A percentile compares a stretch with the other conserved stretches of the same genome.
Evolutionary conservation across 2,888 invertebrate species (phyloP).

Genomic region (Coleophora flavipennella): DNA sequence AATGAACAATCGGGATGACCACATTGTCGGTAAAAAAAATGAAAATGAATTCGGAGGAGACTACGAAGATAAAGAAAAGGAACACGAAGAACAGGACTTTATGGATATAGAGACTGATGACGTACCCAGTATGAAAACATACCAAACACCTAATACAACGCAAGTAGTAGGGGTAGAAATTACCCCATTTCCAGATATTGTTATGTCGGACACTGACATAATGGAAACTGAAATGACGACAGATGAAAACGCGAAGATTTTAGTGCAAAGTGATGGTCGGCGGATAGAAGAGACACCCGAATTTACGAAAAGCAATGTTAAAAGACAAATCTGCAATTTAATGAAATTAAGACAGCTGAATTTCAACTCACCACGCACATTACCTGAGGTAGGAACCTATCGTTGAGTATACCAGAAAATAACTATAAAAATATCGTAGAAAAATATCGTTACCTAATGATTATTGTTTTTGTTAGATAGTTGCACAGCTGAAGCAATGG

Average conservation of each 20-base stretch:
- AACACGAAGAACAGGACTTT: conserved; percentile 5
- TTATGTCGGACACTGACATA: too few species aligned
- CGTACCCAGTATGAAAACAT: background rate
- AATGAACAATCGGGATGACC: background rate
- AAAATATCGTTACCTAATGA: background rate
- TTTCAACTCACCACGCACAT: conserved; percentile 46
- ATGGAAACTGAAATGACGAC: too few species aligned
- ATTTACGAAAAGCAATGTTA: background rate
- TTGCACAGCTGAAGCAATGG: conserved; percentile 48
- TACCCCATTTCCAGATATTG: background rate
- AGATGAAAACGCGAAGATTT: too few species aligned
- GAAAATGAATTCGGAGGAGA: conserved; percentile 18
- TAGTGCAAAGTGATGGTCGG: too few species aligned
- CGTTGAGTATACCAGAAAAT: too few species aligned
- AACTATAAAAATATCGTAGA: too few species aligned
- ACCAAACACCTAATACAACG: conserved; percentile 1
- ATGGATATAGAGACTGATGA: conserved; percentile 3
- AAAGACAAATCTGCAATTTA: conserved; percentile 36
- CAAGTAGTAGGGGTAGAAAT: background rate
- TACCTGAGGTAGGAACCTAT: conserved; percentile 40
- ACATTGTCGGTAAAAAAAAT: conserved; percentile 18
- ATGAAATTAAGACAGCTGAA: conserved; percentile 36
- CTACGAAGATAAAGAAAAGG: conserved; percentile 23
- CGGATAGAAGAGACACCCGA: background rate
- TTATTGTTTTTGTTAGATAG: conserved; percentile 31